A percentile compares a stretch with the other conserved stretches of the same genome.
Conservation (phyloP, 2,113 vertebrate species). For the Halcyon senegalensis region DNA sequence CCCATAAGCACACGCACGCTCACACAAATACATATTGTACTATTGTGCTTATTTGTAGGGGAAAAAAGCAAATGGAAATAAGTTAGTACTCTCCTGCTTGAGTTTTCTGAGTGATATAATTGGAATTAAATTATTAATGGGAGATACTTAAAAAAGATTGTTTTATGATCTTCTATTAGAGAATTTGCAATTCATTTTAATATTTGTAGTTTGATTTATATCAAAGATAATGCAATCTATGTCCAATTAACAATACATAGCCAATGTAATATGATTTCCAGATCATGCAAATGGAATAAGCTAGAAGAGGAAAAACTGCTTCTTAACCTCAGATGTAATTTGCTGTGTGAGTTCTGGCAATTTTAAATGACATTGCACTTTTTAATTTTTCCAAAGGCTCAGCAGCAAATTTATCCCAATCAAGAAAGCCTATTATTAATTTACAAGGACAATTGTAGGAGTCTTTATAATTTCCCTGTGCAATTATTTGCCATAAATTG, state of each 20-base stretch:
- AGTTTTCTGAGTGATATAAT: constrained; percentile 86
- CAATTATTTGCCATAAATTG: constrained; percentile 83
- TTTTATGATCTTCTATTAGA: constrained; percentile 92
- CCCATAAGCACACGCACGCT: neutral
- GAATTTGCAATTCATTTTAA: constrained; percentile 94
- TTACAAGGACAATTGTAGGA: constrained; percentile 87
- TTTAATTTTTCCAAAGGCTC: constrained; percentile 86
- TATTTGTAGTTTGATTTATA: constrained; percentile 95
- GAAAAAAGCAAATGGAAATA: constrained; percentile 75
- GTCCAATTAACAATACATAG: constrained; percentile 93
- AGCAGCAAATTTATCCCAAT: constrained; percentile 88
- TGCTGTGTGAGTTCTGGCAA: constrained; percentile 83
- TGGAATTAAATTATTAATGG: constrained; percentile 95
- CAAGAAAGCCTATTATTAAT: constrained; percentile 86
- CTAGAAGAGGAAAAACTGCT: constrained; percentile 80
- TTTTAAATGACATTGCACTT: constrained; percentile 91
- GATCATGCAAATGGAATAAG: constrained; percentile 89
- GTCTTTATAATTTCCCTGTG: constrained; percentile 83
- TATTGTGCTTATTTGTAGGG: constrained; percentile 63
- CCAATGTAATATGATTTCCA: constrained; percentile 89
- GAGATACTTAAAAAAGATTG: constrained; percentile 90
- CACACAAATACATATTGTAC: neutral
- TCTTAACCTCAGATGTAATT: constrained; percentile 90
- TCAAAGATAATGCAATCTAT: constrained; percentile 92
- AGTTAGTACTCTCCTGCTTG: constrained; percentile 77